phyloP scores from a whole-genome alignment of 2,113 vertebrate species.

The Chionodraco myersi region DNA sequence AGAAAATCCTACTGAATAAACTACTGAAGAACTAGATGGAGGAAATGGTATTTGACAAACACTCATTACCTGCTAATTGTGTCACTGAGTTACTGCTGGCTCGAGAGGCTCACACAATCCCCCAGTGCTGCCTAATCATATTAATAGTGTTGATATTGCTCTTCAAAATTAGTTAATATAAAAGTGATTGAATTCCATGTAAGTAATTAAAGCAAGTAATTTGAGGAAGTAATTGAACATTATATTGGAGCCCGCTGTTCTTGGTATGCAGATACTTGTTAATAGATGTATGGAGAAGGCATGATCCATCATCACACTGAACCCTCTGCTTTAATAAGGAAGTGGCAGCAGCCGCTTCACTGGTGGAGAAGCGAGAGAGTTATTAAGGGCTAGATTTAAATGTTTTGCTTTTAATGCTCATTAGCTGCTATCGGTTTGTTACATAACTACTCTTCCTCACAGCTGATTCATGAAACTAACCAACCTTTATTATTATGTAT shows the following conservation, averaged over 20 bases:
- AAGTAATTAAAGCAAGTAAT: constrained; percentile 71
- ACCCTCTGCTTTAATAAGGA: constrained; percentile 40
- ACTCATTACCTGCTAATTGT: constrained; percentile 27
- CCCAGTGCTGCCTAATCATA: constrained; percentile 34
- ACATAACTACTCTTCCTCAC: not conserved
- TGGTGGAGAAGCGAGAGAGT: not conserved
- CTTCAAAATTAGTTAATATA: constrained; percentile 58
- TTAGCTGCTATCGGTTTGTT: not conserved
- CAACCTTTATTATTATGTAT: not conserved
- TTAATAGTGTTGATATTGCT: constrained; percentile 43
- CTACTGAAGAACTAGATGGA: too few species aligned
- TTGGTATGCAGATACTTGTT: constrained; percentile 46
- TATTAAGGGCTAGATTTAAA: not conserved
- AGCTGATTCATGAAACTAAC: not conserved
- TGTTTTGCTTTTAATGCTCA: not conserved
- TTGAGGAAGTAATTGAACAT: constrained; percentile 64
- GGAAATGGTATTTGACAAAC: constrained; percentile 15
- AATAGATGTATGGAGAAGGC: constrained; percentile 50
- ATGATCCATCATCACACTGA: constrained; percentile 50
- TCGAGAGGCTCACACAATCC: constrained; percentile 14
- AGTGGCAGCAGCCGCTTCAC: not conserved
- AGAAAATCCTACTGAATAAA: constrained; percentile 4
- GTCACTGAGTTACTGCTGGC: constrained; percentile 23
- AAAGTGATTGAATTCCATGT: constrained; percentile 62
- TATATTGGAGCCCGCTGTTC: constrained; percentile 49